Evolutionary conservation across 2,797 vertebrate species (phyloP).

Genomic region (Gadopsis bispinosus): DNA sequence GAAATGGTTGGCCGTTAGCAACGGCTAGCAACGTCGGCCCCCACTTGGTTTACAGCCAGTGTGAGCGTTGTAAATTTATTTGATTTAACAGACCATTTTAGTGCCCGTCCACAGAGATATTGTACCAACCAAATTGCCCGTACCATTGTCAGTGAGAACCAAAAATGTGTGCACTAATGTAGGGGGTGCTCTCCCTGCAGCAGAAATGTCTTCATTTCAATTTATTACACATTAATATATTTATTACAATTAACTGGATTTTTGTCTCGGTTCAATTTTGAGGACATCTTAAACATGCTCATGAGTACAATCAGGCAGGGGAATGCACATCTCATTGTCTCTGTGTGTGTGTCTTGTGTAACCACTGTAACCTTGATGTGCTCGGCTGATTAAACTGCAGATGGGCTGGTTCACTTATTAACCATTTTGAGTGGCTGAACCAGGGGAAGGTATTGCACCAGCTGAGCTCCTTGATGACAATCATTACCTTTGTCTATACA

Average conservation of each 20-base stretch:
- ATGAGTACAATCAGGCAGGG: neutral
- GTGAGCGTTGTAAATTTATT: neutral
- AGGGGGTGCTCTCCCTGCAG: no score
- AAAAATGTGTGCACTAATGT: neutral
- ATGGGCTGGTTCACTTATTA: conserved; percentile 35
- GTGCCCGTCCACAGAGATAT: neutral
- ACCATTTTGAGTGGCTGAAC: conserved; percentile 3
- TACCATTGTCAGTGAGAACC: no score
- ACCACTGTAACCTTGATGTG: neutral
- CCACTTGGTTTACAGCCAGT: neutral
- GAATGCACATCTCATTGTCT: neutral
- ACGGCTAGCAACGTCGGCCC: neutral
- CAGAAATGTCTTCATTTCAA: no score
- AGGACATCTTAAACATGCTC: neutral
- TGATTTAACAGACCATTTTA: neutral
- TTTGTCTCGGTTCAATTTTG: neutral
- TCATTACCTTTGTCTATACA: conserved; percentile 8
- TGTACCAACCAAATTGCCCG: neutral
- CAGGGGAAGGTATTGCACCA: conserved; percentile 16
- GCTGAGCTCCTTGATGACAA: conserved; percentile 23
- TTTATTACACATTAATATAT: no score
- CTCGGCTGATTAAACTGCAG: conserved; percentile 11
- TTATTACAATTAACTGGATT: neutral
- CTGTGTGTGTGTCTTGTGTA: neutral
- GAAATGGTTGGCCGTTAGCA: neutral